Percentiles rank a stretch among this genome's conserved stretches.
Conservation (phyloP, 2,888 invertebrate species). For the Meliscaeva auricollis region DNA sequence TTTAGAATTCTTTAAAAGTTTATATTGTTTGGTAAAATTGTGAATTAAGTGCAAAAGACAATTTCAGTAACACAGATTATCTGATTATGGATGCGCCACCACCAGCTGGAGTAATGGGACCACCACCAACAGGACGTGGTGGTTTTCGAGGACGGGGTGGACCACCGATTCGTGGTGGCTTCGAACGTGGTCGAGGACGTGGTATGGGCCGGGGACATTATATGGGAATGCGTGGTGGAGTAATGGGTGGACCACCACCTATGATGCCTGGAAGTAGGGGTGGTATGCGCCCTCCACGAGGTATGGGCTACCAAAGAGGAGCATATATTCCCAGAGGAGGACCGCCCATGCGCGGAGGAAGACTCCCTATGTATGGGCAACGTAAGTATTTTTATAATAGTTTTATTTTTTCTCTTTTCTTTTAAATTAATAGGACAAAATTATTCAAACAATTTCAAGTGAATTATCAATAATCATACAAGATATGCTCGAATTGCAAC, state of each 20-base stretch:
- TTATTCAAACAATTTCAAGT: too few species aligned
- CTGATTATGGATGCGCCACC: slow-evolving; percentile 77
- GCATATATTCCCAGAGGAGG: slow-evolving; percentile 75
- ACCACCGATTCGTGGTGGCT: slow-evolving; percentile 82
- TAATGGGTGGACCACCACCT: slow-evolving; percentile 77
- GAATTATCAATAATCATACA: too few species aligned
- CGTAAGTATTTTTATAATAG: slow-evolving; percentile 79
- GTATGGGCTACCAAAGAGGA: slow-evolving; percentile 81
- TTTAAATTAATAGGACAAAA: too few species aligned
- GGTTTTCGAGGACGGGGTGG: slow-evolving; percentile 82
- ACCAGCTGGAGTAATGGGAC: slow-evolving; percentile 77
- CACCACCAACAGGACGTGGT: slow-evolving; percentile 81
- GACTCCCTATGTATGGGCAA: slow-evolving; percentile 82
- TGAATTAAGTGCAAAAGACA: too few species aligned
- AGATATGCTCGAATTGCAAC: too few species aligned
- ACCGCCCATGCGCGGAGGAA: slow-evolving; percentile 80
- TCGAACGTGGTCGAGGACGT: slow-evolving; percentile 82
- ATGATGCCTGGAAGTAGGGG: slow-evolving; percentile 81
- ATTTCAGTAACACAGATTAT: neutral
- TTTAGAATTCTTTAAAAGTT: neutral
- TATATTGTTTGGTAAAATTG: too few species aligned
- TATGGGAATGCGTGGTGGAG: slow-evolving; percentile 81
- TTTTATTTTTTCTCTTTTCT: neutral
- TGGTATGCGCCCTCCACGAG: slow-evolving; percentile 81
- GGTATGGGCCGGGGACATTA: slow-evolving; percentile 84